These are phyloP conservation scores for Gymnorhina tibicen DNA, from an alignment of 2,113 vertebrate species.

Conservation along the genomic window DNA sequence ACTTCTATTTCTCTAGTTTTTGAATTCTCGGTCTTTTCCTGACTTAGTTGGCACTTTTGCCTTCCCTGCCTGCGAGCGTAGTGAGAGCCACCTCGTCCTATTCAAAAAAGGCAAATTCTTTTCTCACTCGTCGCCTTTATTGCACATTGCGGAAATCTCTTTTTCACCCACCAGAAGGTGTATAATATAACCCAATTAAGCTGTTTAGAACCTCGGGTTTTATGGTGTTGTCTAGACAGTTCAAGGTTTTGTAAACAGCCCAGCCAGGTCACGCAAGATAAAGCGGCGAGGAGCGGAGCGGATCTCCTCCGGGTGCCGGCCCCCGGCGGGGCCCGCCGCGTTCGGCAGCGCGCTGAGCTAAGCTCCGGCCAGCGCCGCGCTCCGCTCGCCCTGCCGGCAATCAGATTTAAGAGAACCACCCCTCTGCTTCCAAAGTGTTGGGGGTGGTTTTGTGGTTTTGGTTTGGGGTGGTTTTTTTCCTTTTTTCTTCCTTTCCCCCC, in stretches of 20 bases:
- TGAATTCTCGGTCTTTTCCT: not conserved
- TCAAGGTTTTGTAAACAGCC: slow-evolving; percentile 99
- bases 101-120: slow-evolving; percentile 70
- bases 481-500: not conserved
- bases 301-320: slow-evolving; percentile 38
- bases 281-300: slow-evolving; percentile 65
- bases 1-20: not conserved
- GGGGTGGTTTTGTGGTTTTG: not conserved
- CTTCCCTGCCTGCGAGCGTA: slow-evolving; percentile 37
- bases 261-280: slow-evolving; percentile 79
- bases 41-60: slow-evolving; percentile 45
- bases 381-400: not conserved
- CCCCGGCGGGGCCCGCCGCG: not conserved
- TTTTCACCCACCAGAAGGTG: slow-evolving; percentile 83
- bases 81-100: slow-evolving; percentile 41
- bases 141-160: slow-evolving; percentile 84
- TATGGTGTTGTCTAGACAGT: slow-evolving; percentile 99
- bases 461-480: not conserved
- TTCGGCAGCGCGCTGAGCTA: not conserved
- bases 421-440: not conserved
- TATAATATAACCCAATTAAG: slow-evolving; percentile 98
- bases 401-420: not conserved
- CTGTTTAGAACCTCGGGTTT: slow-evolving; percentile 92
- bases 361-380: not conserved
- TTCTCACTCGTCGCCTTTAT: slow-evolving; percentile 78